Conservation (phyloP, 2,113 vertebrate genomes). For the human region GRCh38 chr1:21341001-21341500, state of each 20-base stretch:
- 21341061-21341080: background rate
- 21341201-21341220: background rate
- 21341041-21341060: background rate
- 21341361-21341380: background rate
- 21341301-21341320: background rate
- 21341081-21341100: background rate
- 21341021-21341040: background rate
- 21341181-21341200: constrained; percentile 42
- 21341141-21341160: background rate
- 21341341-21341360: background rate
- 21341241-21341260: background rate
- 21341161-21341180: constrained; percentile 55
- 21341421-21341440: background rate
- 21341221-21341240: background rate
- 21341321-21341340: background rate
- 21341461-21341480: background rate
- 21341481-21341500: background rate
- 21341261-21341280: background rate
- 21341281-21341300: background rate
- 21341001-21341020: background rate
- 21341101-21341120: background rate
- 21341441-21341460: background rate
- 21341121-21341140: background rate
- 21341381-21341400: background rate
- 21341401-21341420: background rate